Evolutionary conservation across 2,888 invertebrate species (phyloP).

Genomic region (Drosophila meridionalis): DNA sequence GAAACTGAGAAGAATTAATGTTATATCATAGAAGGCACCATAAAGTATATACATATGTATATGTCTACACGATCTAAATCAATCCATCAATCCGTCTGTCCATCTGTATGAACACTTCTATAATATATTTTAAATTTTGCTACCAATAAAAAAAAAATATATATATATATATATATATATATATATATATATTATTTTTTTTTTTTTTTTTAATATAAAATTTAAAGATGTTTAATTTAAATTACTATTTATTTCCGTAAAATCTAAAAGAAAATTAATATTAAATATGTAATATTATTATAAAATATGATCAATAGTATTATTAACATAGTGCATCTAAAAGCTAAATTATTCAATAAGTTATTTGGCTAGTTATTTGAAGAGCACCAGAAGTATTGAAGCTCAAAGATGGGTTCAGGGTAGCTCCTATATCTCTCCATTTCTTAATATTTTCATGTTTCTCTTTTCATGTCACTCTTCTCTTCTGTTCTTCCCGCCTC

Average conservation of each 20-base stretch:
- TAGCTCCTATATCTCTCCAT: not conserved
- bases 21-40: not conserved
- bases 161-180: no score
- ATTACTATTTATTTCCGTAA: no score
- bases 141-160: no score
- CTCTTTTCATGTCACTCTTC: no score
- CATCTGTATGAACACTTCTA: no score
- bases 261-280: no score
- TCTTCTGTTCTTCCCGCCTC: no score
- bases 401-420: not conserved
- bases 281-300: no score
- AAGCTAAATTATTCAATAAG: not conserved
- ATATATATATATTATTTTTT: no score
- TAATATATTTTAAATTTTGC: no score
- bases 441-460: not conserved
- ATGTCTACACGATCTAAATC: not conserved
- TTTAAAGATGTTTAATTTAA: no score
- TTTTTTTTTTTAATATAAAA: no score
- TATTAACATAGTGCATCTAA: not conserved
- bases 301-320: not conserved
- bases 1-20: not conserved
- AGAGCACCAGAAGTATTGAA: not conserved
- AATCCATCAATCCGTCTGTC: not conserved
- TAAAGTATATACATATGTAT: not conserved
- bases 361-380: not conserved